phyloP scores from a whole-genome alignment of 2,797 vertebrate species.

The Nothura maculosa region DNA sequence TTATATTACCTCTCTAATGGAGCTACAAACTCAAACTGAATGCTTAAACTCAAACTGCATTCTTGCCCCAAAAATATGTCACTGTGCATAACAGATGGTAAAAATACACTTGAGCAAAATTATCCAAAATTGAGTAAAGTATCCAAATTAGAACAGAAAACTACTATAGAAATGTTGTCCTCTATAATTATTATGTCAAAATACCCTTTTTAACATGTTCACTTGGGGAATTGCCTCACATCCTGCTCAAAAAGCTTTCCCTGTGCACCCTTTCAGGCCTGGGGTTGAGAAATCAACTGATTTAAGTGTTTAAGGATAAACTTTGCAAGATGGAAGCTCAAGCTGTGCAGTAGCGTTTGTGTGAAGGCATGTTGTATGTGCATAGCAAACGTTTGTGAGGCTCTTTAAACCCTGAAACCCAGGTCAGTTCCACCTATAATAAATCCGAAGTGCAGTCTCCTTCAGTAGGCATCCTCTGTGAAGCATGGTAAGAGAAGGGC shows the following conservation, averaged over 20 bases:
- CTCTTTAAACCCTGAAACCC: background rate
- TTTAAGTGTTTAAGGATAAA: background rate
- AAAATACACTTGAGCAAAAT: background rate
- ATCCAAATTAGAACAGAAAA: background rate
- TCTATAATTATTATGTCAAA: background rate
- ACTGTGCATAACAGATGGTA: background rate
- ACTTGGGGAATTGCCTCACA: background rate
- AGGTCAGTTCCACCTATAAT: background rate
- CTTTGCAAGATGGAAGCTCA: background rate
- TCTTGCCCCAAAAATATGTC: background rate
- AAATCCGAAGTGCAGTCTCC: background rate
- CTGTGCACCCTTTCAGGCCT: background rate
- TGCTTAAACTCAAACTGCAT: background rate
- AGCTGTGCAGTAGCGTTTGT: background rate
- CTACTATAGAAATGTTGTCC: background rate
- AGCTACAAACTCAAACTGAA: background rate
- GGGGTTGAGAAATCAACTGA: background rate
- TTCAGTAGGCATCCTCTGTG: background rate
- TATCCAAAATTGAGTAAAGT: background rate
- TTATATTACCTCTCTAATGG: background rate
- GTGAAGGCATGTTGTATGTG: background rate
- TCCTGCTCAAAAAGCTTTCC: background rate
- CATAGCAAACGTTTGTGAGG: fast-evolving
- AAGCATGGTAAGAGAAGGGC: background rate
- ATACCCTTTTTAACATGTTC: background rate